Percentiles rank a stretch among this genome's conserved stretches.
Conservation (phyloP, 1,140 invertebrate genomes). For the Wiebesia pumilae region DNA sequence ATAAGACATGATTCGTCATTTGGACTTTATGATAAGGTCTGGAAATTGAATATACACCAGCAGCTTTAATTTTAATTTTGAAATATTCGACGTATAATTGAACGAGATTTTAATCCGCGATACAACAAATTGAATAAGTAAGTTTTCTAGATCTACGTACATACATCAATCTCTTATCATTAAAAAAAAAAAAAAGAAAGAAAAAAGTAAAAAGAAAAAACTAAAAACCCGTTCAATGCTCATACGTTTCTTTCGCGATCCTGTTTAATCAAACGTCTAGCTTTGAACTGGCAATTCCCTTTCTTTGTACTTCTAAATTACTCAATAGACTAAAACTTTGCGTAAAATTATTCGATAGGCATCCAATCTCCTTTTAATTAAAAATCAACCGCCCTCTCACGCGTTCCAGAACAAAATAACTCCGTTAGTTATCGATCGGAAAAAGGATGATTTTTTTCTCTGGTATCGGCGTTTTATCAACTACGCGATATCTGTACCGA, state of each 20-base stretch:
- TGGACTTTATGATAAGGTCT: neutral
- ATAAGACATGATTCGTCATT: neutral
- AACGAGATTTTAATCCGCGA: neutral
- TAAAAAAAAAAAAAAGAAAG: too few relatives aligned
- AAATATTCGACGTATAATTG: neutral
- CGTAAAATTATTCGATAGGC: neutral
- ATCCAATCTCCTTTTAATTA: conserved; percentile 19
- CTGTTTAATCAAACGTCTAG: too few relatives aligned
- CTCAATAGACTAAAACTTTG: neutral
- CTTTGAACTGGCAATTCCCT: neutral
- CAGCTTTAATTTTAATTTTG: neutral
- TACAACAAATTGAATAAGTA: neutral
- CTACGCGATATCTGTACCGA: neutral
- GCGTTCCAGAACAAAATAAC: neutral
- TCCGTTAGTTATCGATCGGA: neutral
- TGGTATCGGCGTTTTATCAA: neutral
- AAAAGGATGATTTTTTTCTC: conserved; percentile 20
- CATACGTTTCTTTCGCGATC: too few relatives aligned
- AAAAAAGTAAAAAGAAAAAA: too few relatives aligned
- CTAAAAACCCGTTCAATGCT: too few relatives aligned
- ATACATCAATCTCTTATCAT: neutral
- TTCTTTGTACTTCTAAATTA: neutral
- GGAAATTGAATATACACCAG: neutral
- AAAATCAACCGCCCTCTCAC: neutral
- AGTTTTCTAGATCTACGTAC: neutral